phyloP scores from a whole-genome alignment of 2,113 vertebrate genomes.

The Lethenteron reissneri region DNA sequence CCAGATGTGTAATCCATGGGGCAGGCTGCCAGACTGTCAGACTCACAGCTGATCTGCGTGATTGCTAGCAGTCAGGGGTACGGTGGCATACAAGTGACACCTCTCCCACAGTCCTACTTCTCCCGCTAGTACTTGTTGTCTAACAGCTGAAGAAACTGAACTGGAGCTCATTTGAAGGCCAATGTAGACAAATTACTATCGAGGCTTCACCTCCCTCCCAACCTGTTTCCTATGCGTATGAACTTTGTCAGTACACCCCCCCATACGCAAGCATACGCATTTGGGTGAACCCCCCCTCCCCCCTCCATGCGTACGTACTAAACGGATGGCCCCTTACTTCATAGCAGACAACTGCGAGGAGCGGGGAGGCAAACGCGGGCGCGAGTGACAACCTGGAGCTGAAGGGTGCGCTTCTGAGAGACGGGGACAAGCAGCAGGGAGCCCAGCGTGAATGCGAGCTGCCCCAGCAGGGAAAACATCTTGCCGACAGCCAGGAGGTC shows the following conservation, averaged over 20 bases:
- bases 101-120: no score
- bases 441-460: conserved; percentile 54
- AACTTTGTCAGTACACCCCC: not conserved
- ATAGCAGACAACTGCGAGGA: not conserved
- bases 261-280: not conserved
- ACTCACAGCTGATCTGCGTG: no score
- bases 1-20: no score
- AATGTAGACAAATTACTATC: no score
- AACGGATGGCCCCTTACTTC: not conserved
- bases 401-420: conserved; percentile 36
- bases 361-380: not conserved
- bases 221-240: not conserved
- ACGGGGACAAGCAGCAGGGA: conserved; percentile 60
- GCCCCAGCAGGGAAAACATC: conserved; percentile 49
- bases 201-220: not conserved
- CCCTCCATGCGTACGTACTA: no score
- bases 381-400: conserved; percentile 38
- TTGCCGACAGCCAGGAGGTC: conserved; percentile 58
- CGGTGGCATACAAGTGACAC: no score
- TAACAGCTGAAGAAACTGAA: no score
- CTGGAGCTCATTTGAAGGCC: no score
- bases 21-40: no score
- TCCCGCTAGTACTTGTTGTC: no score
- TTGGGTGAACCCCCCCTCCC: not conserved
- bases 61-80: no score